Evolutionary conservation across 2,888 invertebrate species (phyloP).

Genomic region (Plebejus anna): DNA sequence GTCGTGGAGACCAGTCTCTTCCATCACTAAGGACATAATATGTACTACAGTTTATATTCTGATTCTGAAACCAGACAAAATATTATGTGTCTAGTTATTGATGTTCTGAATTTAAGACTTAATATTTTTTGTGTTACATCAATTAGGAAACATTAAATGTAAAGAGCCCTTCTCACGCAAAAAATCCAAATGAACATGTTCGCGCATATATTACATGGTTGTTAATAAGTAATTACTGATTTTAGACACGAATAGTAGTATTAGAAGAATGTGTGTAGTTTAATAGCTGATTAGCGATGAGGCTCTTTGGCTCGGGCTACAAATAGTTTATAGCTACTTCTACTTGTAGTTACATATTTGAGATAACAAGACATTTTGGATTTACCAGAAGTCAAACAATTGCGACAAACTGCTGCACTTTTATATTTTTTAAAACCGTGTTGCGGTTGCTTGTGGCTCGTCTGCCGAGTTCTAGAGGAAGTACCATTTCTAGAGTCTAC

Average conservation of each 20-base stretch:
- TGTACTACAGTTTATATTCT: no score
- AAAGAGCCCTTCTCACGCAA: constrained; percentile 10
- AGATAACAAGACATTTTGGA: no score
- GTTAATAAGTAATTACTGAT: constrained; percentile 13
- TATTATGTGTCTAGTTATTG: no score
- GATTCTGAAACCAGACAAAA: neutral
- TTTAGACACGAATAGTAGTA: neutral
- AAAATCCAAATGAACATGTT: constrained; percentile 1
- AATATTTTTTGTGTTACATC: neutral
- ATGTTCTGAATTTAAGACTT: neutral
- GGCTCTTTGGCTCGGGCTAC: neutral
- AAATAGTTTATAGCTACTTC: no score
- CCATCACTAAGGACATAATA: no score
- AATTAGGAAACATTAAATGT: neutral
- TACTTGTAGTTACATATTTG: no score
- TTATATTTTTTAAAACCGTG: neutral
- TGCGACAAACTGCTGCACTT: no score
- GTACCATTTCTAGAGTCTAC: neutral
- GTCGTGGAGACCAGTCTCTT: no score
- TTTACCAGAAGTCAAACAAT: no score
- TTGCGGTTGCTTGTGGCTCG: neutral
- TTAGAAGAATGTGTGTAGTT: neutral
- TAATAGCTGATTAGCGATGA: neutral
- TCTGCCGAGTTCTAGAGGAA: neutral
- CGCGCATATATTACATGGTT: neutral